phyloP scores from a whole-genome alignment of 2,888 invertebrate species.

The Hipparchia sbordonii region DNA sequence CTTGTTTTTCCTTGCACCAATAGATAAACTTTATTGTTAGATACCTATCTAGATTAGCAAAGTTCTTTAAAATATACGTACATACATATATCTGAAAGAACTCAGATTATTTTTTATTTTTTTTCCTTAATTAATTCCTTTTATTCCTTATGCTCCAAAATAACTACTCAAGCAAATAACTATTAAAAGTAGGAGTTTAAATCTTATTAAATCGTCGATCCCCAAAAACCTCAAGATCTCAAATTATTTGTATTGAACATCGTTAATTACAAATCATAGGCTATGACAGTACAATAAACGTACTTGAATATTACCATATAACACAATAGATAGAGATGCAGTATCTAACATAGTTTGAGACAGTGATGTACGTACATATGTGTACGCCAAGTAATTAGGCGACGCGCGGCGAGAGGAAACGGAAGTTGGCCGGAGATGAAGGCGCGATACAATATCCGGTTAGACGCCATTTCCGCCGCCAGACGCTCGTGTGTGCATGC shows the following conservation, averaged over 20 bases:
- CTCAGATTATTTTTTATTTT: no score
- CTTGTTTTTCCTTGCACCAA: no score
- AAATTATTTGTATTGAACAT: not conserved
- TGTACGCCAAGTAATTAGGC: constrained; percentile 72
- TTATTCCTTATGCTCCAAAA: no score
- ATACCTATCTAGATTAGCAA: no score
- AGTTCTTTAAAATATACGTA: no score
- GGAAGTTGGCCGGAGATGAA: constrained; percentile 82
- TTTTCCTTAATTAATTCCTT: no score
- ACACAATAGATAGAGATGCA: not conserved
- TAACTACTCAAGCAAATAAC: no score
- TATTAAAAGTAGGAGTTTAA: no score
- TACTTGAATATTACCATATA: not conserved
- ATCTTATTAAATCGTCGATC: not conserved
- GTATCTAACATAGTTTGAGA: constrained; percentile 12
- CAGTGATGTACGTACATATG: constrained; percentile 26
- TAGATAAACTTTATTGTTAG: no score
- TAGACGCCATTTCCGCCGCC: constrained; percentile 81
- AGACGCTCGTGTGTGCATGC: constrained; percentile 65
- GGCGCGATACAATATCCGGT: constrained; percentile 84
- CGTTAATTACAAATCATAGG: not conserved
- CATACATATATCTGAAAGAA: no score
- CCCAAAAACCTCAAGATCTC: not conserved
- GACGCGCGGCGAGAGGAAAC: constrained; percentile 70
- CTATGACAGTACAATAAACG: constrained; percentile 1